phyloP scores from a whole-genome alignment of 64 coral and sea anemone species.

The Platygyra sinensis region DNA sequence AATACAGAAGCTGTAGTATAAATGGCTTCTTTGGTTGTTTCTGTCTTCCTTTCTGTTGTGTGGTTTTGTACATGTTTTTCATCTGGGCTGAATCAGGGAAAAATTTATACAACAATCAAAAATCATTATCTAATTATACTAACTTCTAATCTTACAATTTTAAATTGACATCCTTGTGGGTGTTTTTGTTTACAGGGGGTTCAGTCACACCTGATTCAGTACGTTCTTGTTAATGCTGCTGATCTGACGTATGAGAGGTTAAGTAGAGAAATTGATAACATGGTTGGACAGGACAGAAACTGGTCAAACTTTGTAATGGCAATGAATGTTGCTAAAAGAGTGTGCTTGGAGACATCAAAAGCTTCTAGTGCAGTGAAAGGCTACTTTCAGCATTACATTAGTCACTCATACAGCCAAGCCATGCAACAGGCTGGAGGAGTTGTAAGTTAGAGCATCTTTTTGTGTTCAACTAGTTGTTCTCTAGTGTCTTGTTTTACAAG shows the following conservation, averaged over 20 bases:
- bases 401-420: slow-evolving; percentile 4
- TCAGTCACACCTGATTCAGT: neutral
- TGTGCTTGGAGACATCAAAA: slow-evolving; percentile 31
- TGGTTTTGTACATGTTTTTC: no score
- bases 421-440: slow-evolving; percentile 70
- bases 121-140: no score
- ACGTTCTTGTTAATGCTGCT: slow-evolving; percentile 42
- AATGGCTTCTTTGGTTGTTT: no score
- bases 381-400: slow-evolving; percentile 48
- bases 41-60: no score
- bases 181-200: neutral
- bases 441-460: slow-evolving; percentile 33
- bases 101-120: no score
- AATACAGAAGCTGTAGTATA: no score
- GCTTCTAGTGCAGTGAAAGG: neutral
- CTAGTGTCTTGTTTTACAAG: neutral
- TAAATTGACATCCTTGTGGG: neutral
- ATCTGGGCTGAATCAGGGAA: no score
- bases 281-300: slow-evolving; percentile 62
- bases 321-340: slow-evolving; percentile 28
- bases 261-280: slow-evolving; percentile 43
- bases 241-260: slow-evolving; percentile 56
- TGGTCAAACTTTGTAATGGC: slow-evolving; percentile 64
- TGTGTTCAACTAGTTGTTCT: neutral
- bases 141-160: no score